A percentile compares a stretch with the other conserved stretches of the same genome.
These are phyloP conservation scores for Motacilla tschutschensis DNA, from an alignment of 2,113 vertebrate genomes.

Conservation along the genomic window DNA sequence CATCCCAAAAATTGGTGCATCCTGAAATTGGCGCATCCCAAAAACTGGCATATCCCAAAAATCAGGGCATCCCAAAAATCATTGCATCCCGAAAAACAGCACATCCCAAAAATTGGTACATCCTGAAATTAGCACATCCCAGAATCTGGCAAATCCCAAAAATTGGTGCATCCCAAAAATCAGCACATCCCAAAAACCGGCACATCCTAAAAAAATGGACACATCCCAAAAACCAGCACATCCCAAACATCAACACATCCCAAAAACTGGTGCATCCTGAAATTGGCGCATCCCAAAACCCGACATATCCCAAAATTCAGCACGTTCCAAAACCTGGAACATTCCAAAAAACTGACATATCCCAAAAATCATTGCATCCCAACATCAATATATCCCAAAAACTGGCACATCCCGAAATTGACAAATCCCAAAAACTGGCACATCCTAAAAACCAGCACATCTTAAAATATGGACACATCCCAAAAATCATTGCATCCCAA, in stretches of 20 bases:
- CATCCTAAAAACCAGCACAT: background rate
- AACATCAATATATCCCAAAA: too few relatives aligned
- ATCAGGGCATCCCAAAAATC: background rate
- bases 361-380: too few relatives aligned
- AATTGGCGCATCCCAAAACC: too few relatives aligned
- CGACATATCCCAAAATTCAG: background rate
- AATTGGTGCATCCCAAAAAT: rapidly evolving
- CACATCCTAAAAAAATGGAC: background rate
- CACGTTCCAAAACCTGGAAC: too few relatives aligned
- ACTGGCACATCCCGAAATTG: background rate
- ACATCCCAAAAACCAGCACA: background rate
- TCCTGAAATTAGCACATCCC: background rate
- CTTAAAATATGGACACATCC: too few relatives aligned
- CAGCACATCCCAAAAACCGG: too few relatives aligned
- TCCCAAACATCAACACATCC: background rate
- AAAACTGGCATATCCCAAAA: too few relatives aligned
- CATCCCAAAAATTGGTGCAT: background rate
- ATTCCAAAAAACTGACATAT: background rate
- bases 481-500: too few relatives aligned
- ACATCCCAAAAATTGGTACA: too few relatives aligned
- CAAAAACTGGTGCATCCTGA: background rate
- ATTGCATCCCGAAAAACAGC: too few relatives aligned
- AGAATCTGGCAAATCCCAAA: background rate
- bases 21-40: too few relatives aligned
- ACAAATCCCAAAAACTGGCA: background rate